These are phyloP conservation scores for Junonia oenone DNA, from an alignment of 2,888 invertebrate species.

Conservation along the genomic window DNA sequence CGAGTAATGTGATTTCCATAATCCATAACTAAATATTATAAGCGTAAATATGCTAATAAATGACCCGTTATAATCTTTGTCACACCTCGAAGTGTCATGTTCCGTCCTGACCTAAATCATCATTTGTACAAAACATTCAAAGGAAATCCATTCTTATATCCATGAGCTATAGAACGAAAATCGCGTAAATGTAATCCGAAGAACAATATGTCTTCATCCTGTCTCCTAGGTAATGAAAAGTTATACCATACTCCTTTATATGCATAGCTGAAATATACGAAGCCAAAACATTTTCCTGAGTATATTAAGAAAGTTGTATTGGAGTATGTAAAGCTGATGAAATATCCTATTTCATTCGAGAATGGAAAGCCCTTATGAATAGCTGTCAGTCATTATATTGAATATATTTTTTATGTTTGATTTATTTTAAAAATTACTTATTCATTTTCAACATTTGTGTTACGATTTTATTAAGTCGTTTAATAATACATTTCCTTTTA, in stretches of 20 bases:
- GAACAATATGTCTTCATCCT: conserved; percentile 26
- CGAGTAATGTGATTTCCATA: conserved; percentile 9
- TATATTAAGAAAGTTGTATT: conserved; percentile 6
- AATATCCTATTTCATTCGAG: neutral
- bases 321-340: neutral
- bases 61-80: conserved; percentile 18
- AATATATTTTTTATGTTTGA: neutral
- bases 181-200: neutral
- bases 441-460: no score
- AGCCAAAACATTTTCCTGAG: neutral
- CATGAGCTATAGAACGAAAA: conserved; percentile 4
- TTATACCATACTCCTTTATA: conserved; percentile 25
- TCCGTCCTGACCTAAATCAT: conserved; percentile 22
- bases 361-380: neutral
- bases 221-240: conserved; percentile 28
- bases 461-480: no score
- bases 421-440: no score
- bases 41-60: conserved; percentile 17
- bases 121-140: conserved; percentile 9
- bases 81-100: conserved; percentile 17
- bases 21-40: conserved; percentile 8
- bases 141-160: conserved; percentile 9
- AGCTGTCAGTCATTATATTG: neutral
- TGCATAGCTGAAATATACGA: conserved; percentile 10
- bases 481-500: neutral